phyloP scores from a whole-genome alignment of 2,888 invertebrate species.

The Archips xylosteana region DNA sequence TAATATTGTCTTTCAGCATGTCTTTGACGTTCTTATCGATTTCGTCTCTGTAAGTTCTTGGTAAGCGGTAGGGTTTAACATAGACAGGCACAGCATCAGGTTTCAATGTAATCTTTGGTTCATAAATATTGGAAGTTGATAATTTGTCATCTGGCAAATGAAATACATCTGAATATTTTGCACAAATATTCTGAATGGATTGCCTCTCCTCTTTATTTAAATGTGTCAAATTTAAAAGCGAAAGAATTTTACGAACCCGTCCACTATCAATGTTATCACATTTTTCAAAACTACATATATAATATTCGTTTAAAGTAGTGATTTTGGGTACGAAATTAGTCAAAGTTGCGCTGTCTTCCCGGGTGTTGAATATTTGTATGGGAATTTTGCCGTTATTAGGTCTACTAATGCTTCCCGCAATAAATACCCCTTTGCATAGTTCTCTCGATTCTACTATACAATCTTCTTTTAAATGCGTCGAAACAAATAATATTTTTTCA shows the following conservation, averaged over 20 bases:
- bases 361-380: not conserved
- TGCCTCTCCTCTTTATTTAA: not conserved
- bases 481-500: not conserved
- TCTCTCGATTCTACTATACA: not conserved
- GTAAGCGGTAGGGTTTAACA: not conserved
- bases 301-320: not conserved
- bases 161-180: conserved; percentile 4
- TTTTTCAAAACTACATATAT: not conserved
- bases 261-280: not conserved
- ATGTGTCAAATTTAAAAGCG: not conserved
- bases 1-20: not conserved
- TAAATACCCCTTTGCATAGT: not conserved
- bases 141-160: not conserved
- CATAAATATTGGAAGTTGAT: not conserved
- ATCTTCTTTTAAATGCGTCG: not conserved
- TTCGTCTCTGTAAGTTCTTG: not conserved
- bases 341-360: not conserved
- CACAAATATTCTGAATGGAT: not conserved
- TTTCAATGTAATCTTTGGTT: not conserved
- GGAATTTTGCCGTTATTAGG: not conserved
- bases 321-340: too few species aligned
- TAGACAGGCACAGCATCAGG: not conserved
- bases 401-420: not conserved
- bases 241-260: not conserved
- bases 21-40: not conserved